Base-by-base conservation (phyloP, 2,888 invertebrate species). In the Agrotis clavis region DNA sequence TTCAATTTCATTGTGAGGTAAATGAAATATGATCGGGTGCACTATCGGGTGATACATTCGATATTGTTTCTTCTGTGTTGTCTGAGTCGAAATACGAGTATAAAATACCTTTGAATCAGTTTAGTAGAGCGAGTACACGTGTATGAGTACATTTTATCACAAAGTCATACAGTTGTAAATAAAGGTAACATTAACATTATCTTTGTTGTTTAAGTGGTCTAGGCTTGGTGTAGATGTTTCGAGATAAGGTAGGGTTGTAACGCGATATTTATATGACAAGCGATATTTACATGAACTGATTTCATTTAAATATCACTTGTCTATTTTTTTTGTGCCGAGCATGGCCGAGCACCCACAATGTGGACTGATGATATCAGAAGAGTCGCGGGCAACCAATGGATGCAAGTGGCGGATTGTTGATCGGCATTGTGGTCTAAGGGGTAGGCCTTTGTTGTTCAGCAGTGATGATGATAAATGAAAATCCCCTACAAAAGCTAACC, bases 1-100 rank as follows among this genome's bases (percentile, higher is more conserved):
- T 78, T 85, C 73, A 79, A 74, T 74, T 74, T 79, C 60, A 79
- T 71, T 61, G 83, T 61, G 66, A 73, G 69, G 83, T 81, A 82
- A 73, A 65, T 75, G 74, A 79, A 73, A 81, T 70, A 56, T 67
- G 71, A 71, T 50, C 18, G 25, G 47, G 47, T 59, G 54, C 14
- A 35, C 71, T 72, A 65, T 47, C 5, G 47, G 14, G 47, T 45
- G 30, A 51, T 74, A 62, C n/a, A 50, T 48, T 61, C 45, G 18
- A 50, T 67, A 21, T 35, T 62, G 53, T 59, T 25, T 59, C 14
- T 19, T 2, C 3, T 14, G 13, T 47, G 21, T 61, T 56, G 14
- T 16, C 11, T 48, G 16, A 18, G 19, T 48, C 21, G 1, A 18
- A 71, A 25, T 19, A 56, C 2, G 19, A 13, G n/a, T n/a, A n/a